phyloP scores from a whole-genome alignment of 1,140 invertebrate genomes.

The Eueides isabella region DNA sequence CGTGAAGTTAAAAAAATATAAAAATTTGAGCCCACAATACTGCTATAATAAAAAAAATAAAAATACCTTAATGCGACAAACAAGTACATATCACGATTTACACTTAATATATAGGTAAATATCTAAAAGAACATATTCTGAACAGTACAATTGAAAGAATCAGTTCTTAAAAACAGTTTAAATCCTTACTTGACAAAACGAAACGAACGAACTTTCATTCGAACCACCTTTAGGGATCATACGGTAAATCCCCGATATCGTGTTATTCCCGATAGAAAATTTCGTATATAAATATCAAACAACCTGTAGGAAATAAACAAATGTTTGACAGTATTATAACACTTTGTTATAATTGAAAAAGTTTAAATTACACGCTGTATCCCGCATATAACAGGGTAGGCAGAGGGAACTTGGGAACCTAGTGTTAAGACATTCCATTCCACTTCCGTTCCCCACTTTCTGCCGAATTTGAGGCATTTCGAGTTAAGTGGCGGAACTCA shows the following conservation, averaged over 20 bases:
- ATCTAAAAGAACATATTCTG: not conserved
- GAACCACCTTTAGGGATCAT: constrained; percentile 2
- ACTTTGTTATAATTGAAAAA: not conserved
- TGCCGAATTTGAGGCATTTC: no score
- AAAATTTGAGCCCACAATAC: no score
- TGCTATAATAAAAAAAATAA: no score
- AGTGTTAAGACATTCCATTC: no score
- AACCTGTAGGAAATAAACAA: not conserved
- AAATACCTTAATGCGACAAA: not conserved
- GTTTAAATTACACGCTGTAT: no score
- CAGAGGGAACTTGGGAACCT: no score
- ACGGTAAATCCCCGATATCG: constrained; percentile 1
- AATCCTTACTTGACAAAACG: not conserved
- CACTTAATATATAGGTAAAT: not conserved
- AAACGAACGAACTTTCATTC: not conserved
- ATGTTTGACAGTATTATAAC: not conserved
- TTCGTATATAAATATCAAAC: not conserved
- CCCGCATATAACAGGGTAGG: no score
- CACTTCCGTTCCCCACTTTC: no score
- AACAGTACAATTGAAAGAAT: not conserved
- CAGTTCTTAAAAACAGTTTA: not conserved
- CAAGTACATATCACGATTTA: not conserved
- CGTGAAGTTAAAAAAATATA: no score
- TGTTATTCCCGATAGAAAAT: not conserved
- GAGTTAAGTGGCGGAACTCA: no score